Evolutionary conservation across 2,888 invertebrate species (phyloP), one percentile per base, ranked within the genome.

Genomic region (Drosophila silvestris): DNA sequence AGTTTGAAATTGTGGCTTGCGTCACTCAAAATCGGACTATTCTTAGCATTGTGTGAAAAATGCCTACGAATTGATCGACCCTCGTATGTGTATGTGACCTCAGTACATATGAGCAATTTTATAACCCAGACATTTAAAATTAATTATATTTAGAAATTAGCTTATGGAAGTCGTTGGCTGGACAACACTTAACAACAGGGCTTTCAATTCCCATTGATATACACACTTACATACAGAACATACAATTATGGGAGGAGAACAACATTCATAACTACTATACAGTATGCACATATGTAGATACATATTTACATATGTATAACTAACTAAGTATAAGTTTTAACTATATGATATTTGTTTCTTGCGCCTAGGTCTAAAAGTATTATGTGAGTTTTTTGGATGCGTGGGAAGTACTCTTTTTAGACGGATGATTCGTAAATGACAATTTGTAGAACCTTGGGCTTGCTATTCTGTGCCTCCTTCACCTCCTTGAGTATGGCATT

Each of bases 401-500:
- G 16, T 30, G 39, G 70, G 62, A 65, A 70, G 41, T 52, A 33
- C 58, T 77, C 78, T 92, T 97, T 76, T 80, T 92, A 97, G 58
- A 97, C 97, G n/a, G 97, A 97, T 66, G 97, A 97, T 93, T 97
- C 97, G 93, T 97, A 97, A 91, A 97, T 96, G 83, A 97, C 96
- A 80, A 97, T 97, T 94, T 97, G 97, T 50, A 97, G 95, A 39
- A 97, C 94, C 70, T 95, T 94, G 58, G 92, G 93, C 89, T 70
- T 92, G 70, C 89, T 91, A 39, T 89, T 89, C 70, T 95, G 94
- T 6, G 96, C 95, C 47, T 95, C 94, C 52, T 96, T 95, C 76
- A 97, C 97, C 95, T 87, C 96, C 94, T 92, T 91, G 79, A 97
- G 95, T 70, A 96, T 96, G 19, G 96, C 96, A 83, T 92, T 93